These are phyloP conservation scores for Cercopithecus mona DNA, from an alignment of 2,113 vertebrate genomes.

Conservation along the genomic window DNA sequence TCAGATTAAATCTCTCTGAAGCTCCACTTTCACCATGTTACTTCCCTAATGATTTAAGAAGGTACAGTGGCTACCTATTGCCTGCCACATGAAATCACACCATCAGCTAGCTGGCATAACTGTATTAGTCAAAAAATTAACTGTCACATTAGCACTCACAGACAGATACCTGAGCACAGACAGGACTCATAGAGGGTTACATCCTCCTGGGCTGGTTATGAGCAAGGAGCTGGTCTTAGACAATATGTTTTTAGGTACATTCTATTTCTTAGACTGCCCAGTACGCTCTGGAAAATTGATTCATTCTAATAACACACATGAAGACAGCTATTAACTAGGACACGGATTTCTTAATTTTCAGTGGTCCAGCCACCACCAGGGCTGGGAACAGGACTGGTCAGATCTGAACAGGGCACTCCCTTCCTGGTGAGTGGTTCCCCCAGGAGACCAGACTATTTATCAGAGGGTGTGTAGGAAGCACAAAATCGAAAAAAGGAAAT, in stretches of 20 bases:
- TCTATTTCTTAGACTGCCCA: background rate
- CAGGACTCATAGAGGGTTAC: background rate
- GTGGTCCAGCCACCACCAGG: background rate
- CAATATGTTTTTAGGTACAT: background rate
- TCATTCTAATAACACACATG: conserved; percentile 58
- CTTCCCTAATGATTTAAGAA: background rate
- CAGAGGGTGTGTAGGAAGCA: conserved; percentile 68
- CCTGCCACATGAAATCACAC: background rate
- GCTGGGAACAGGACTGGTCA: conserved; percentile 59
- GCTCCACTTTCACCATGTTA: background rate
- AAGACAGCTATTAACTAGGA: background rate
- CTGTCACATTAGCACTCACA: background rate
- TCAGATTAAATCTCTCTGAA: background rate
- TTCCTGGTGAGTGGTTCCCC: conserved; percentile 72
- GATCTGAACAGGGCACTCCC: conserved; percentile 65
- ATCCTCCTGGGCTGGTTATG: background rate
- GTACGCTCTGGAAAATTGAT: conserved; percentile 54
- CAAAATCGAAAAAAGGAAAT: conserved; percentile 72
- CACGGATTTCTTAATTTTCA: conserved; percentile 40
- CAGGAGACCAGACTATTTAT: conserved; percentile 72
- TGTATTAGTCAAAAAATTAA: conserved; percentile 1
- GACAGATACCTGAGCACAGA: background rate
- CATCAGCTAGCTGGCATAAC: background rate
- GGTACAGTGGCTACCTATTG: background rate
- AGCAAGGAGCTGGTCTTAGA: background rate